Evolutionary conservation across 2,797 vertebrate species (phyloP).

Genomic region (Gila robusta): DNA sequence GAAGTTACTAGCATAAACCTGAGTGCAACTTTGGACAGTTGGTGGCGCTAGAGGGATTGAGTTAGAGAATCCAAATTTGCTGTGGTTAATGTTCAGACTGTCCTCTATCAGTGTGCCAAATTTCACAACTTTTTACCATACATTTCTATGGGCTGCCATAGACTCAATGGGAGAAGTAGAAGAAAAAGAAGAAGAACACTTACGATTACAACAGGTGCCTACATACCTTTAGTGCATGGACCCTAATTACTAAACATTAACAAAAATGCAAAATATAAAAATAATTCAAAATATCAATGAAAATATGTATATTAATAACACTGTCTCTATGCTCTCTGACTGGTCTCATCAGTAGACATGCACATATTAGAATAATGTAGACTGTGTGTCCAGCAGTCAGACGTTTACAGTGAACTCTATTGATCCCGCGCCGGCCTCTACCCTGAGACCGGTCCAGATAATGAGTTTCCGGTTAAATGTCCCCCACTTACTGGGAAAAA

Average conservation of each 20-base stretch:
- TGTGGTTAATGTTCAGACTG: no score
- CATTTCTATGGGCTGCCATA: background rate
- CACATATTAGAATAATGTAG: constrained; percentile 35
- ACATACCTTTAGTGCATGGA: no score
- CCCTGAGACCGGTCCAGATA: constrained; percentile 59
- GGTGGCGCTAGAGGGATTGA: no score
- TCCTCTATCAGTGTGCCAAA: no score
- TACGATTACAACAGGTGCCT: no score
- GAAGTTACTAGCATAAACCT: no score
- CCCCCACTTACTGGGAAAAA: constrained; percentile 64
- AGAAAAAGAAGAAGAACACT: no score
- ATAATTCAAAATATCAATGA: background rate
- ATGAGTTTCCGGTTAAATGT: constrained; percentile 67
- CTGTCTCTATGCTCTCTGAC: background rate
- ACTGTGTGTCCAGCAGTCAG: constrained; percentile 40
- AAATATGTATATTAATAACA: background rate
- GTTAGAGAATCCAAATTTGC: no score
- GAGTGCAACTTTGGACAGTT: no score
- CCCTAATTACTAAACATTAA: no score
- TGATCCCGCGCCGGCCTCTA: constrained; percentile 56
- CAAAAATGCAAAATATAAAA: background rate
- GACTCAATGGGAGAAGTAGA: no score
- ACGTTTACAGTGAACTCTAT: constrained; percentile 54
- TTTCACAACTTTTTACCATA: no score
- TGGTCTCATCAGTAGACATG: constrained; percentile 6